Evolutionary conservation across 2,797 vertebrate genomes (phyloP), one percentile per base, ranked within the genome.

Genomic region (Buceros bicornis): DNA sequence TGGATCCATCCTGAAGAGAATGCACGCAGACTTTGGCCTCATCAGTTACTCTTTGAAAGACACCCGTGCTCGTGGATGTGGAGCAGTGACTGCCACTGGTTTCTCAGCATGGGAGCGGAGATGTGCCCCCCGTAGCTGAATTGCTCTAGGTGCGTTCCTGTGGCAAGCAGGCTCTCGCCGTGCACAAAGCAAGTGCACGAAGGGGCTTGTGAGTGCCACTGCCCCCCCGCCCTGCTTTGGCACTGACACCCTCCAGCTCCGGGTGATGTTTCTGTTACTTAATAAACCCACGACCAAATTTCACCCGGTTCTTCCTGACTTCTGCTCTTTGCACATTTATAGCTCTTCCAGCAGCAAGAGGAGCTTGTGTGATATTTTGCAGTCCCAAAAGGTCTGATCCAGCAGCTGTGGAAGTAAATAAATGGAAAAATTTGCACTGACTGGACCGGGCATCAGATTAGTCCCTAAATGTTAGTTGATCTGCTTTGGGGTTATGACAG

Each of bases 401-500:
- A 54, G 74, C 35, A 85, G 90, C 93, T 10, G 1, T 54, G 81
- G 86, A 96, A 94, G 96, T 95, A 97, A 96, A 97, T 96, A 97
- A 93, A 97, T 50, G 88, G 92, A 81, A 95, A 53, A 95, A 92
- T 85, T 89, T 94, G 78, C 90, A 85, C 92, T 94, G 89, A 87
- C 81, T 91, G 92, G 90, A 87, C 81, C 66, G 86, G 87, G 88
- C 87, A 85, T 92, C 92, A 65, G 88, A 92, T 93, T 94, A 96
- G 97, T 90, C 83, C 94, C 92, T 90, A 97, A 95, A 93, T 97
- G 90, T 95, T 95, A 48, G 97, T 78, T 94, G 94, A 97, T 93
- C 92, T 92, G 90, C 94, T 96, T 89, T 96, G 92, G 89, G 95
- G 95, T 97, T 97, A 92, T 89, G 95, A 94, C 97, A 97, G 96